Conservation (phyloP, 2,797 vertebrate species). For the Paedocypris micromegethes region DNA sequence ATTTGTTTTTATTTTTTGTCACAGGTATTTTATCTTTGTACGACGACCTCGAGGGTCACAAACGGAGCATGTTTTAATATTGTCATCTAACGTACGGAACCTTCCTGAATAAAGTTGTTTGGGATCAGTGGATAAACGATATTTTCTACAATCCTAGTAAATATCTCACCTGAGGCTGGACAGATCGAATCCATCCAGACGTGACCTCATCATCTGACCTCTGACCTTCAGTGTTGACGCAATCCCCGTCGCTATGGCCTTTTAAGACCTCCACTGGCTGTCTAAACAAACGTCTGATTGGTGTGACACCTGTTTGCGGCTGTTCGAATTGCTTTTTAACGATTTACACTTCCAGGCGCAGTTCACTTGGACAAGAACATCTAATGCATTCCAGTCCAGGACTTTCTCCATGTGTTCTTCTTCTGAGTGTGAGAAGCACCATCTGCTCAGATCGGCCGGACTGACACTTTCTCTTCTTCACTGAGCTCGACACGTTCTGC, state of each 20-base stretch:
- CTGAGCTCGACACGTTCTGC: not conserved
- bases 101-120: not conserved
- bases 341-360: slow-evolving; percentile 11
- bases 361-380: slow-evolving; percentile 16
- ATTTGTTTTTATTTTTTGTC: no score
- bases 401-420: slow-evolving; percentile 23
- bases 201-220: slow-evolving; percentile 34
- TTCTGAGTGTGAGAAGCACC: slow-evolving; percentile 26
- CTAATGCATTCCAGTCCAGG: slow-evolving; percentile 24
- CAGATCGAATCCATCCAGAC: slow-evolving; percentile 30
- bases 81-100: no score
- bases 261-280: slow-evolving; percentile 24
- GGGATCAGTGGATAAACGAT: slow-evolving; percentile 15
- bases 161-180: slow-evolving; percentile 21
- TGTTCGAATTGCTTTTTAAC: slow-evolving; percentile 13
- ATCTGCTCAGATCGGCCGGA: slow-evolving; percentile 32
- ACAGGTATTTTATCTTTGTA: no score
- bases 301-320: slow-evolving; percentile 36
- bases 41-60: no score
- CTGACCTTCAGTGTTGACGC: slow-evolving; percentile 42
- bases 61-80: no score
- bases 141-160: slow-evolving; percentile 10
- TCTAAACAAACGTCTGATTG: slow-evolving; percentile 34
- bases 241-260: slow-evolving; percentile 15
- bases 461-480: slow-evolving; percentile 7